phyloP scores from a whole-genome alignment of 2,797 vertebrate species.

The Oryzias sinensis region DNA sequence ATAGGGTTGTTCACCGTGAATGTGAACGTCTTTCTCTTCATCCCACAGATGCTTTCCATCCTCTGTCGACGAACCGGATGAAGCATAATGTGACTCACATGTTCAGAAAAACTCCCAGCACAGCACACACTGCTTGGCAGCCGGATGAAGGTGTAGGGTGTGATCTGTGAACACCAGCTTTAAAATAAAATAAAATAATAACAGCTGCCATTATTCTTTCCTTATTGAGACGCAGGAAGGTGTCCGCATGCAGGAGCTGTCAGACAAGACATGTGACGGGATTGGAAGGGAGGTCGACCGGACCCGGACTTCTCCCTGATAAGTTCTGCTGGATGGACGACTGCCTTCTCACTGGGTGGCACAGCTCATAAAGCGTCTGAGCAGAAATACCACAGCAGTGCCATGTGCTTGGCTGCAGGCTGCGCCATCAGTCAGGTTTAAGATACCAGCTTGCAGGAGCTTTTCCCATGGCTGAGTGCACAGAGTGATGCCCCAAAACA shows the following conservation, averaged over 20 bases:
- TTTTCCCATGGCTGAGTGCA: slow-evolving; percentile 33
- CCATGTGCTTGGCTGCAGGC: slow-evolving; percentile 53
- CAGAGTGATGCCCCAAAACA: slow-evolving; percentile 25
- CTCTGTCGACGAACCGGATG: slow-evolving; percentile 38
- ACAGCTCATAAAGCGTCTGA: slow-evolving; percentile 46
- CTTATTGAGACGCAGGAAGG: slow-evolving; percentile 11
- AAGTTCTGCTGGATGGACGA: slow-evolving; percentile 50
- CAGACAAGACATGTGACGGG: slow-evolving; percentile 14
- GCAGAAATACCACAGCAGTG: slow-evolving; percentile 55
- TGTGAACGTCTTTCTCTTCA: slow-evolving; percentile 42
- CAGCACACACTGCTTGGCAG: slow-evolving; percentile 9
- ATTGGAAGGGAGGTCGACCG: slow-evolving; percentile 2
- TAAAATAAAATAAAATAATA: not conserved
- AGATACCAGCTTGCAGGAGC: slow-evolving; percentile 42
- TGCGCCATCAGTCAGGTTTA: slow-evolving; percentile 44
- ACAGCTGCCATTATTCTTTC: not conserved
- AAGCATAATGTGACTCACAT: slow-evolving; percentile 33
- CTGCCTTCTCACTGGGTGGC: slow-evolving; percentile 65
- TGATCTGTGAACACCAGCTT: slow-evolving; percentile 5
- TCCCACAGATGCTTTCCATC: slow-evolving; percentile 61
- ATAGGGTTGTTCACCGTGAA: slow-evolving; percentile 38
- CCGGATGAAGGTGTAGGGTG: slow-evolving; percentile 7
- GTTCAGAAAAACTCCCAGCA: slow-evolving; percentile 11
- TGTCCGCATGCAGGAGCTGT: slow-evolving; percentile 4
- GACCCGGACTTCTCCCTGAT: slow-evolving; percentile 57